These are phyloP conservation scores for Lissocephala sabroskyi DNA, from an alignment of 2,888 invertebrate species.

Conservation along the genomic window DNA sequence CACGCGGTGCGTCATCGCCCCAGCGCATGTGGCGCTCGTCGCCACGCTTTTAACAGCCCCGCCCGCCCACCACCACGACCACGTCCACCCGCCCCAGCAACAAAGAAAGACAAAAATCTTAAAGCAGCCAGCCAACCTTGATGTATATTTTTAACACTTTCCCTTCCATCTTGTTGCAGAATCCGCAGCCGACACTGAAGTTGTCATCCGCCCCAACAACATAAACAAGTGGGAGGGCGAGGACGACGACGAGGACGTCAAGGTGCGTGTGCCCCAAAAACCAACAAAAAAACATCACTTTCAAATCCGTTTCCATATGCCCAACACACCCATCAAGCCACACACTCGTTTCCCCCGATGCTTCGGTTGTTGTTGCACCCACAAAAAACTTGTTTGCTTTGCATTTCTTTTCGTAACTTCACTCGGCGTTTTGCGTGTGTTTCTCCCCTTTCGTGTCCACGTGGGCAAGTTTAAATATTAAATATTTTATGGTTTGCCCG, in stretches of 20 bases:
- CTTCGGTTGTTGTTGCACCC: constrained; percentile 9
- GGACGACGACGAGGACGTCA: constrained; percentile 89
- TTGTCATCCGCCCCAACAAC: constrained; percentile 78
- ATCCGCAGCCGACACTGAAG: constrained; percentile 74
- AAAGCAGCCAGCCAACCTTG: no score
- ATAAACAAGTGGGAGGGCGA: constrained; percentile 90
- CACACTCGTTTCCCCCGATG: not conserved
- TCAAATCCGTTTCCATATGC: no score
- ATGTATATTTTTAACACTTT: constrained; percentile 26
- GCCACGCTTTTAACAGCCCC: not conserved
- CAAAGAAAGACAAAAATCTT: no score
- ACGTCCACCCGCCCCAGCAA: no score
- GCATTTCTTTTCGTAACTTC: constrained; percentile 16
- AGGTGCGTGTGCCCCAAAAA: constrained; percentile 76
- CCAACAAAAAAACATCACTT: no score
- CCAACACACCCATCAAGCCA: not conserved
- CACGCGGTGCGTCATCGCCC: constrained; percentile 35
- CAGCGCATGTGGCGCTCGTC: constrained; percentile 44
- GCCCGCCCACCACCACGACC: not conserved
- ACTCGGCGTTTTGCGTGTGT: constrained; percentile 52
- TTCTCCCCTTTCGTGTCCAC: constrained; percentile 10
- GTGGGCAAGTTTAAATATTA: no score
- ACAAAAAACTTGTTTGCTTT: constrained; percentile 34
- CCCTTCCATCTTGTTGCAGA: constrained; percentile 39
- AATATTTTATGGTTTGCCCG: no score